A percentile compares a stretch with the other conserved stretches of the same genome.
phyloP scores from a whole-genome alignment of 2,888 invertebrate species.

The Drosophila yooni region DNA sequence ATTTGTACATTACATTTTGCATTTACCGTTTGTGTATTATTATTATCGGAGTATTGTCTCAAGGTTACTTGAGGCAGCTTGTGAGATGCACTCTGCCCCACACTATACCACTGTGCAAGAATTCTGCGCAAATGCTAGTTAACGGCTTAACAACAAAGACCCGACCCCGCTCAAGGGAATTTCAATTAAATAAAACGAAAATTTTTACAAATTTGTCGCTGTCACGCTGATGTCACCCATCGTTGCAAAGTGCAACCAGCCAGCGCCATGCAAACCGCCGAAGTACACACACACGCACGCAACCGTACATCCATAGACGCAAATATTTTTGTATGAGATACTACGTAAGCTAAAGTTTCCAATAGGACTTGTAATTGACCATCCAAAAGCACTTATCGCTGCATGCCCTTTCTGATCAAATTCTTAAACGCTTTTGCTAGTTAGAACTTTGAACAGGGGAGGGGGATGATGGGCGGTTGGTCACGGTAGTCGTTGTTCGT shows the following conservation, averaged over 20 bases:
- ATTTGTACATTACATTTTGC: neutral
- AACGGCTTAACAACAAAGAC: constrained; percentile 12
- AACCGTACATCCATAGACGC: neutral
- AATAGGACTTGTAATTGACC: constrained; percentile 1
- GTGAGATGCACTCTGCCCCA: neutral
- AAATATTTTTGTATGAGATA: too few relatives aligned
- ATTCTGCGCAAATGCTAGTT: constrained; percentile 35
- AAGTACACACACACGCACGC: constrained; percentile 14
- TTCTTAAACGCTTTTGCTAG: neutral
- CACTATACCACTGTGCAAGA: constrained; percentile 34
- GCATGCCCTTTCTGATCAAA: constrained; percentile 9
- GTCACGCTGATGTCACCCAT: constrained; percentile 29
- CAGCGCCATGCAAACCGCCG: constrained; percentile 25
- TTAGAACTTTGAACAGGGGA: neutral
- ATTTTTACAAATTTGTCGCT: constrained; percentile 58
- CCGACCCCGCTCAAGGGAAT: constrained; percentile 51
- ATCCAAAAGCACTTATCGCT: constrained; percentile 9
- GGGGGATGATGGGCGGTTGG: neutral
- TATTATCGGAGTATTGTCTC: constrained; percentile 8
- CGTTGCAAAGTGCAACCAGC: constrained; percentile 56
- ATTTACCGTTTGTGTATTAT: neutral
- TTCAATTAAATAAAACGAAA: constrained; percentile 65
- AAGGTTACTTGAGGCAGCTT: constrained; percentile 33
- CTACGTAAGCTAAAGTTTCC: neutral
- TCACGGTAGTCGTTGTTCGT: neutral